A percentile compares a stretch with the other conserved stretches of the same genome.
These are phyloP conservation scores for Actinostola sp. DNA, from an alignment of 92 coral and sea anemone species.

Conservation along the genomic window DNA sequence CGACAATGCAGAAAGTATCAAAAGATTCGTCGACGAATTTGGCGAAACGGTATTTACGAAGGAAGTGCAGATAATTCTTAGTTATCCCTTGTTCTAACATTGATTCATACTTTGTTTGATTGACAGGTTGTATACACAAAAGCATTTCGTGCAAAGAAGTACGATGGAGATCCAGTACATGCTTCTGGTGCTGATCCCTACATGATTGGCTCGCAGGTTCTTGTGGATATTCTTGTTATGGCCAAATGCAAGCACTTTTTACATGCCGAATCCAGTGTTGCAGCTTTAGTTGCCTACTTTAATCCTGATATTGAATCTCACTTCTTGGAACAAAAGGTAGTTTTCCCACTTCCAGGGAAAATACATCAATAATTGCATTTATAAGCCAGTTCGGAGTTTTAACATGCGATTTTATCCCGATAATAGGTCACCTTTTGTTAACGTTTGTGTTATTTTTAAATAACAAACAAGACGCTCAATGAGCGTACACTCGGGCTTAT, in stretches of 20 bases:
- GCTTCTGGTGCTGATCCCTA: slow-evolving; percentile 24
- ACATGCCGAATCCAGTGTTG: slow-evolving; percentile 80
- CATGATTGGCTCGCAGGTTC: slow-evolving; percentile 58
- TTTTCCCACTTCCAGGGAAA: too few relatives aligned
- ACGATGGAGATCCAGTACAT: slow-evolving; percentile 24
- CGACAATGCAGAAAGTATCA: slow-evolving; percentile 62
- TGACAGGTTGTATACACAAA: slow-evolving; percentile 41
- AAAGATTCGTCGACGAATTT: slow-evolving; percentile 49
- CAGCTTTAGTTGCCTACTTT: slow-evolving; percentile 68
- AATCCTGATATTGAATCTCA: slow-evolving; percentile 61
- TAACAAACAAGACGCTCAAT: too few relatives aligned
- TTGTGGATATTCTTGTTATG: slow-evolving; percentile 65
- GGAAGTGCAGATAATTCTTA: background rate
- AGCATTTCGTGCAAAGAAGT: slow-evolving; percentile 36
- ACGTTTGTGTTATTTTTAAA: too few relatives aligned
- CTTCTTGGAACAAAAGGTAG: slow-evolving; percentile 63
- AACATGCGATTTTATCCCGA: too few relatives aligned
- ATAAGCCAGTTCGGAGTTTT: too few relatives aligned
- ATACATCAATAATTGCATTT: too few relatives aligned
- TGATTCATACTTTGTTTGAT: background rate
- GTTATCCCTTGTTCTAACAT: background rate
- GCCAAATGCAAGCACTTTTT: slow-evolving; percentile 67
- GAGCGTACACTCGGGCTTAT: too few relatives aligned
- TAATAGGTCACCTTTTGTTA: too few relatives aligned
- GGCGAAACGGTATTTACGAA: slow-evolving; percentile 27